These are phyloP conservation scores for Chironomus riparius DNA, from an alignment of 2,888 invertebrate genomes.

Conservation along the genomic window DNA sequence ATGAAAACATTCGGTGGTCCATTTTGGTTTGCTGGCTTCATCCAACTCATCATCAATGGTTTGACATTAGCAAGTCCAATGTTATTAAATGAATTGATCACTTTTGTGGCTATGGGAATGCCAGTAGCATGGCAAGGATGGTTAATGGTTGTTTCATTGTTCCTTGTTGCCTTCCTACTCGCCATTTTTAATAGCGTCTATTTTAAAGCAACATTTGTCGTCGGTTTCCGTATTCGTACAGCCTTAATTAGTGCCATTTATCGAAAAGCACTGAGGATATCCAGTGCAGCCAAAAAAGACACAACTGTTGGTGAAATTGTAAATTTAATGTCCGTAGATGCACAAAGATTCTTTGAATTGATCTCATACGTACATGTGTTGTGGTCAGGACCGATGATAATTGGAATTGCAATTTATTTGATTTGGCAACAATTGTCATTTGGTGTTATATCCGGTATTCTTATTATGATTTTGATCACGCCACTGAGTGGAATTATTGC, in stretches of 20 bases:
- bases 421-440: conserved; percentile 46
- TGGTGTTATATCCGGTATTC: conserved; percentile 48
- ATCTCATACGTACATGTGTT: conserved; percentile 43
- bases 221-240: conserved; percentile 49
- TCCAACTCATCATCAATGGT: conserved; percentile 17
- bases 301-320: conserved; percentile 46
- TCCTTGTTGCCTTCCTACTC: conserved; percentile 44
- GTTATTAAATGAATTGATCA: conserved; percentile 19
- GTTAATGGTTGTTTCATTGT: conserved; percentile 46
- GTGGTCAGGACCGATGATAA: conserved; percentile 48
- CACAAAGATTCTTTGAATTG: conserved; percentile 43
- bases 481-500: conserved; percentile 45
- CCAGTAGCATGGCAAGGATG: conserved; percentile 47
- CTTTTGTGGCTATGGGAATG: neutral
- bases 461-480: conserved; percentile 46
- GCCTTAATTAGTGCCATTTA: conserved; percentile 48
- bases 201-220: conserved; percentile 45
- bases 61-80: conserved; percentile 28
- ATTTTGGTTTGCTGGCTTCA: conserved; percentile 27
- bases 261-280: conserved; percentile 43
- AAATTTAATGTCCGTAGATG: conserved; percentile 46
- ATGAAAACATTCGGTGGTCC: conserved; percentile 26
- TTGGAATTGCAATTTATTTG: conserved; percentile 45
- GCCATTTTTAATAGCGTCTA: conserved; percentile 49
- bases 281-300: conserved; percentile 39